phyloP scores from a whole-genome alignment of 2,888 invertebrate species.

The Thumatha senex region DNA sequence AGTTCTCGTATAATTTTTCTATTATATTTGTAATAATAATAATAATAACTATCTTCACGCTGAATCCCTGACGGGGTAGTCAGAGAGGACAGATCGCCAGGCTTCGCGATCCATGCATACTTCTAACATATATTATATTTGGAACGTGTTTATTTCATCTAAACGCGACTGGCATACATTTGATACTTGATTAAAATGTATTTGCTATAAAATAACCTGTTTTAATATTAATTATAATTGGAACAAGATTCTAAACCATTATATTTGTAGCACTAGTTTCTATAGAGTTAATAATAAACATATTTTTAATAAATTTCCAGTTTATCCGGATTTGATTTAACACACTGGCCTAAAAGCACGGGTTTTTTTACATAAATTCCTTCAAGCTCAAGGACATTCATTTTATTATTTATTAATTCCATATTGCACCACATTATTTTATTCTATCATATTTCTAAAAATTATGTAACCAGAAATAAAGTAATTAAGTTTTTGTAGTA shows the following conservation, averaged over 20 bases:
- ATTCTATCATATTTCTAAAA: too few species aligned
- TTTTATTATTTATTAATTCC: too few species aligned
- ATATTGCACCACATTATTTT: too few species aligned
- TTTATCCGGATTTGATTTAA: background rate
- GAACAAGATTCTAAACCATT: background rate
- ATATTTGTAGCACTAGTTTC: background rate
- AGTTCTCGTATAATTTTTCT: too few species aligned
- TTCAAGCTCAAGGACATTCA: background rate
- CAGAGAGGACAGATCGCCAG: too few species aligned
- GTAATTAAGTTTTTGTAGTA: too few species aligned
- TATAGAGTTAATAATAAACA: background rate
- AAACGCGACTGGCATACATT: slow-evolving; percentile 3
- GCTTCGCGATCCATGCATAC: too few species aligned
- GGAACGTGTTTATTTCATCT: background rate
- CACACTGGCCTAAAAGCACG: background rate
- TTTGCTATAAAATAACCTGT: background rate
- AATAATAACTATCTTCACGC: too few species aligned
- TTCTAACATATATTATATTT: too few species aligned
- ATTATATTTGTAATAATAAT: too few species aligned
- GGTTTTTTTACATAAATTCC: background rate
- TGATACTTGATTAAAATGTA: slow-evolving; percentile 27
- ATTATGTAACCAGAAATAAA: too few species aligned
- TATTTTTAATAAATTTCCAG: background rate
- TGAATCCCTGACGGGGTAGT: too few species aligned
- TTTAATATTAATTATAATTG: slow-evolving; percentile 1